phyloP scores from a whole-genome alignment of 2,888 invertebrate species.

The Yponomeuta plumbellus region DNA sequence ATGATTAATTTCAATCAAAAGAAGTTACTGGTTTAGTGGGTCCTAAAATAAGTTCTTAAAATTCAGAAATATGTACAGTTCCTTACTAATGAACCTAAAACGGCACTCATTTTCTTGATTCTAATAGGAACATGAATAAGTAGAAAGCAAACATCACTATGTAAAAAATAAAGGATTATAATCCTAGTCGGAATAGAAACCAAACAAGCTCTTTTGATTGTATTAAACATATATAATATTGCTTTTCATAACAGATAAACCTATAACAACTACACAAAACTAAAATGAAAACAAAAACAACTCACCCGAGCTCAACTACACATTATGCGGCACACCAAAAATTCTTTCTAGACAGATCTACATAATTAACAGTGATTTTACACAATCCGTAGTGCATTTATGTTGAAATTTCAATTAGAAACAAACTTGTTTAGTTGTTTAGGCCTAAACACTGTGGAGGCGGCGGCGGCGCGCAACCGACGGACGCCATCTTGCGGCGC shows the following conservation, averaged over 20 bases:
- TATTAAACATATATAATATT: too few relatives aligned
- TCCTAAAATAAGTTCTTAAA: too few relatives aligned
- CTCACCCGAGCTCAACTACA: neutral
- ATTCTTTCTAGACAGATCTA: neutral
- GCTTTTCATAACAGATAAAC: neutral
- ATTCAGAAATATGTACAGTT: too few relatives aligned
- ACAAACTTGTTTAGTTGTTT: slow-evolving; percentile 30
- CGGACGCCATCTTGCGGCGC: slow-evolving; percentile 75
- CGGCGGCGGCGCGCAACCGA: slow-evolving; percentile 62
- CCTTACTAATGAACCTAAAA: too few relatives aligned
- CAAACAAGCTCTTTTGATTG: too few relatives aligned
- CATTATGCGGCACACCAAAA: neutral
- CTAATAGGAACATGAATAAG: too few relatives aligned
- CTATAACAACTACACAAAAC: neutral
- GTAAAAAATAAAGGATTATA: too few relatives aligned
- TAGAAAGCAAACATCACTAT: too few relatives aligned
- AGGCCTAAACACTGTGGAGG: slow-evolving; percentile 67
- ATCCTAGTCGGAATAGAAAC: too few relatives aligned
- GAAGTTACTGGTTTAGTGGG: too few relatives aligned
- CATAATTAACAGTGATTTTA: neutral
- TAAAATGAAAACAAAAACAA: slow-evolving; percentile 13
- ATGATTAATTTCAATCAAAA: too few relatives aligned
- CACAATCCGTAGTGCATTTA: neutral
- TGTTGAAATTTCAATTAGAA: neutral
- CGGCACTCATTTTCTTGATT: too few relatives aligned